Base-by-base conservation (phyloP, 1,140 invertebrate species). In the Paralvinella palmiformis region DNA sequence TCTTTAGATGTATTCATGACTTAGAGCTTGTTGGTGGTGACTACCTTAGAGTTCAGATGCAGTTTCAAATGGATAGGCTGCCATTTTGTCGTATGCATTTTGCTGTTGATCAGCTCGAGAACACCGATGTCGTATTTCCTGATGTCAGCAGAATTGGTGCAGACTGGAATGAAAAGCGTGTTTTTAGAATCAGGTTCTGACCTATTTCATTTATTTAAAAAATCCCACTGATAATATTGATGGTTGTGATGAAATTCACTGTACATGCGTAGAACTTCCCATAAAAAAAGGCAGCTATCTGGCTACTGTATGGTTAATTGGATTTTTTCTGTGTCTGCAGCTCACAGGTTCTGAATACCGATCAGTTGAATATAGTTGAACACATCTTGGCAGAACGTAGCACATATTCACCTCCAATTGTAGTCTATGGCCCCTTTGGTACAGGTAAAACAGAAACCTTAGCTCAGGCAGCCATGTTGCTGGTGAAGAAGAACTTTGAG, bases 391-490 rank as follows among this genome's bases (percentile, higher is more conserved):
- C 66, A 69, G n/a, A 84, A 86, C 0, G 72, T 82, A 17, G 80
- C 83, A 13, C 77, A 85, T 24, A 81, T 83, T 76, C 91, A 60
- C 90, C 91, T 1, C 91, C 91, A 0, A 86, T 94, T 66, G 73
- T 93, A 24, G 83, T 93, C 4, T 87, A 92, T n/a, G 91, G 85
- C 35, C 91, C 91, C 1, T 94, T 90, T 81, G 91, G 91, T 27
- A 93, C 91, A 1, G 91, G 91, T 1, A 94, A 94, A 75, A 94
- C 91, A 0, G 92, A 88, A 70, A 92, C 91, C 0, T 81, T 94
- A 62, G 91, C 90, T 0, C 88, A 91, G 72, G 88, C 75, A 63
- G 75, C 88, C 0, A 86, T 89, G 22, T 86, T 87, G 73, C 86
- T 88, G 53, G 77, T 92, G 5, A 76, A 90, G 4, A 81, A 84